Base-by-base conservation (phyloP, 2,888 invertebrate genomes). In the Scaptomyza reducta region DNA sequence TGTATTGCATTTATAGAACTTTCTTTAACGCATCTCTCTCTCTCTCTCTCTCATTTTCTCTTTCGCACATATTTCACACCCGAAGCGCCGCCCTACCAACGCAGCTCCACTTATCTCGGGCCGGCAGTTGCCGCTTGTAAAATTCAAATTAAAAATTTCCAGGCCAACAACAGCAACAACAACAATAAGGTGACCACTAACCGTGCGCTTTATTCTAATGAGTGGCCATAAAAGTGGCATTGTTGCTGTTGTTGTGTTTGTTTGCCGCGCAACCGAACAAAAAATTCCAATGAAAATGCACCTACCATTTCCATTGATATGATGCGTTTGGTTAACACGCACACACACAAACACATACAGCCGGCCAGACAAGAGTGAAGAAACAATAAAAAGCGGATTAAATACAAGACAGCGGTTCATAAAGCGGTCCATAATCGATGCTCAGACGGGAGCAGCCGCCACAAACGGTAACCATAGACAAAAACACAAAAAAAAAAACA, bases 121-220 rank as follows among this genome's bases (percentile, higher is more conserved):
- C 46, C 14, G n/a, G 0, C 22, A 22, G 33, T 35, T 58, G 59
- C 60, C 47, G 79, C 85, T 85, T 81, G 82, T 87, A 84, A 86
- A 88, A 87, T 72, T 80, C 79, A 84, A 85, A 85, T 80, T 77
- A 79, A 79, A 80, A 80, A 86, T 78, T 74, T 74, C 69, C 79
- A 71, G 62, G 67, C 49, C 57, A 47, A 58, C 14, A 59, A 38
- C 38, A 14, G 22, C 27, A 40, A 25, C 4, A 45, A 42, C 18
- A 47, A 22, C 38, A 14, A 46, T 4, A 31, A 64, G 56, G 74
- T 70, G 86, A 77, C 87, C 84, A 85, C 85, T 85, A 80, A 84
- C 87, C 80, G 89, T 82, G 81, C 82, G 82, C 79, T 89, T 89
- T 84, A 89, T 82, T 86, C 85, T 88, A 89, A 89, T 89, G 89